These are phyloP conservation scores for Eufriesea mexicana DNA, from an alignment of 1,140 invertebrate genomes.

Conservation along the genomic window DNA sequence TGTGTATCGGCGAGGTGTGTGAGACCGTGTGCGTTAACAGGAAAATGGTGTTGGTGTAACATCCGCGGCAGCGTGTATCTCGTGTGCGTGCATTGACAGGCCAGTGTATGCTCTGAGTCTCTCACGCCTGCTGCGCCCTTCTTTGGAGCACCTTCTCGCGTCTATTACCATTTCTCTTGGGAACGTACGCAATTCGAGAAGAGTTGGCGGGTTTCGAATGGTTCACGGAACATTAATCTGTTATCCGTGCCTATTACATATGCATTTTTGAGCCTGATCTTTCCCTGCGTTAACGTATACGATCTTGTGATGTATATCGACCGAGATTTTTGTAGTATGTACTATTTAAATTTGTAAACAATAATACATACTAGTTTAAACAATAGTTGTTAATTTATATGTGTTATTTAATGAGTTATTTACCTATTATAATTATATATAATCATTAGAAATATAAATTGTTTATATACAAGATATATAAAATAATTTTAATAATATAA, in stretches of 20 bases:
- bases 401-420: too few species aligned
- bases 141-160: not conserved
- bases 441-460: too few species aligned
- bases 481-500: too few species aligned
- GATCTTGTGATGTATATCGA: too few species aligned
- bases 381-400: too few species aligned
- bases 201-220: not conserved
- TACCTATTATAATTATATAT: too few species aligned
- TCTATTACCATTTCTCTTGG: not conserved
- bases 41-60: not conserved
- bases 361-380: too few species aligned
- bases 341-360: too few species aligned
- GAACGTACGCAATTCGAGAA: not conserved
- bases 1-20: not conserved
- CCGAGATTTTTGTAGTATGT: too few species aligned
- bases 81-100: constrained; percentile 9
- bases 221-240: not conserved
- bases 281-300: too few species aligned
- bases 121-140: constrained; percentile 15
- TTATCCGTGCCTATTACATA: not conserved
- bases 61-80: constrained; percentile 6
- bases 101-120: not conserved
- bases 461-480: too few species aligned
- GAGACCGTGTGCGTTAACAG: not conserved
- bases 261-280: too few species aligned